Conservation (phyloP, 2,113 vertebrate genomes). For the Myotis davidii region DNA sequence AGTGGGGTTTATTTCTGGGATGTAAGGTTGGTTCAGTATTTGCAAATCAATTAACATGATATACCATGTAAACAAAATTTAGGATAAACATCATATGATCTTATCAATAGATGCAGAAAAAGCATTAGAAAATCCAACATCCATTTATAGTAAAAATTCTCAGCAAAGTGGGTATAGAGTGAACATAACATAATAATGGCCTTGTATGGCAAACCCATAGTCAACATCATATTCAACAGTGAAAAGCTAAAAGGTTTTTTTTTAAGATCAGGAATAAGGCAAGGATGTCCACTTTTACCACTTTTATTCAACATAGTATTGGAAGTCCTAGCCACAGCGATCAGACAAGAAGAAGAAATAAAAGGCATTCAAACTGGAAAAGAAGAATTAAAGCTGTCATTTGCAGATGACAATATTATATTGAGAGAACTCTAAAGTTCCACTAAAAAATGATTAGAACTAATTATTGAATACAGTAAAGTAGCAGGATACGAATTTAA, state of each 20-base stretch:
- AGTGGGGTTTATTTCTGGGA: neutral
- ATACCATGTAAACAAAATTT: neutral
- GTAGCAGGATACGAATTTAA: neutral
- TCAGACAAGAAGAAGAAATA: neutral
- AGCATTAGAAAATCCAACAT: neutral
- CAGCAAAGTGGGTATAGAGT: neutral
- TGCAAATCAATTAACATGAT: neutral
- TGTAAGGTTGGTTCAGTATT: neutral
- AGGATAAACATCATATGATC: neutral
- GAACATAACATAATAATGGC: neutral
- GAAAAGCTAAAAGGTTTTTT: neutral
- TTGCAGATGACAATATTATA: neutral
- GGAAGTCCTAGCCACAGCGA: neutral
- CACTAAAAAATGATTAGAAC: neutral
- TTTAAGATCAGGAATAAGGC: neutral
- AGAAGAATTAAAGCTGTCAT: neutral
- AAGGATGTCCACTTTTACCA: neutral
- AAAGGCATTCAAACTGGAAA: neutral
- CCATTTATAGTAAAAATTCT: neutral
- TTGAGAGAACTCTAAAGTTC: neutral
- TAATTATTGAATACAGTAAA: neutral
- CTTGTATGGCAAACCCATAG: neutral
- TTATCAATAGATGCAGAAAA: neutral
- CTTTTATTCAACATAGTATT: neutral
- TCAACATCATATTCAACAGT: neutral